phyloP scores from a whole-genome alignment of 2,113 vertebrate genomes.

The Cheirogaleus medius region DNA sequence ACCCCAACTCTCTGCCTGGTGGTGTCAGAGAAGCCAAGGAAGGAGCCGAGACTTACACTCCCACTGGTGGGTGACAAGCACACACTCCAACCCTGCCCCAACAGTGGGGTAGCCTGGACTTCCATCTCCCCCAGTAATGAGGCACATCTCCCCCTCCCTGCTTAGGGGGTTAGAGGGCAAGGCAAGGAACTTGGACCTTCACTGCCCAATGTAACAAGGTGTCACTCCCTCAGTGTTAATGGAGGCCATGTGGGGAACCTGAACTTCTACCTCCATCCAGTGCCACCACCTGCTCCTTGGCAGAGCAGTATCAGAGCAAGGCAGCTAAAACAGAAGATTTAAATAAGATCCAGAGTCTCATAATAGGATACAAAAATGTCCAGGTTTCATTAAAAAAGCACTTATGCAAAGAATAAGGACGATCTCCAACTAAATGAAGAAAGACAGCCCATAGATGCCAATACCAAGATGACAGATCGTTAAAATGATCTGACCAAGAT shows the following conservation, averaged over 20 bases:
- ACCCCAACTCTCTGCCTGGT: neutral
- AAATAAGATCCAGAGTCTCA: neutral
- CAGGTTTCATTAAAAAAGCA: neutral
- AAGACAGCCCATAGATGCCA: neutral
- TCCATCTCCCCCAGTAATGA: neutral
- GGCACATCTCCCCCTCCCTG: neutral
- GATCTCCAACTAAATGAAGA: neutral
- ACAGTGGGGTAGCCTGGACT: neutral
- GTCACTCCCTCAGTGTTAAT: neutral
- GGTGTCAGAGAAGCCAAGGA: neutral
- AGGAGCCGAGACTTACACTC: neutral
- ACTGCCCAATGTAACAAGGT: neutral
- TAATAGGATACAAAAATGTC: neutral
- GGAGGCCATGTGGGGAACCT: neutral
- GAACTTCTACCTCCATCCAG: neutral
- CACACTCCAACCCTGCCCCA: neutral
- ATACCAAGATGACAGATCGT: neutral
- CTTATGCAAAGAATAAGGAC: neutral
- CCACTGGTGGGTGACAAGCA: neutral
- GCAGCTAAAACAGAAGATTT: neutral
- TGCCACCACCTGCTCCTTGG: neutral
- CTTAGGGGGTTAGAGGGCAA: neutral
- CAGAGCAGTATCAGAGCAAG: neutral
- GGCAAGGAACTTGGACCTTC: neutral
- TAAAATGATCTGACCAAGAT: neutral